Conservation (phyloP, 2,888 invertebrate genomes). For the Odontothrips loti region DNA sequence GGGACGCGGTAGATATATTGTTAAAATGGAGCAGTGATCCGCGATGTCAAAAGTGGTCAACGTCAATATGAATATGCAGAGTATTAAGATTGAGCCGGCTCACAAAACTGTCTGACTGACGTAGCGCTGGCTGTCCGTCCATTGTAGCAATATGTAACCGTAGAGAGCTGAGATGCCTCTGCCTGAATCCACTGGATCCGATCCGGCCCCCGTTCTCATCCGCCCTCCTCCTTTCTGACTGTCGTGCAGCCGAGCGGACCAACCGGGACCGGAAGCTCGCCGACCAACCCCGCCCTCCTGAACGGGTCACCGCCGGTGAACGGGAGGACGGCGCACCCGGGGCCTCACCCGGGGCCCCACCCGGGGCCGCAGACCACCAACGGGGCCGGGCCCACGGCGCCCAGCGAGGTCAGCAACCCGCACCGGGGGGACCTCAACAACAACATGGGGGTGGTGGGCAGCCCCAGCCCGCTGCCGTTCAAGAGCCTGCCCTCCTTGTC, state of each 20-base stretch:
- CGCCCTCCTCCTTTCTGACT: neutral
- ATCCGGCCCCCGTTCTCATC: neutral
- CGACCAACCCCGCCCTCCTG: slow-evolving; percentile 32
- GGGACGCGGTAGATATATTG: slow-evolving; percentile 43
- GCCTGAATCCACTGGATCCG: no score
- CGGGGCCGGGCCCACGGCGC: slow-evolving; percentile 33
- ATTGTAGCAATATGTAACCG: slow-evolving; percentile 39
- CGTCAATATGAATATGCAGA: no score
- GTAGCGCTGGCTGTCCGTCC: neutral
- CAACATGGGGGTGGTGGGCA: slow-evolving; percentile 10
- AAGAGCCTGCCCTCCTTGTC: slow-evolving; percentile 10
- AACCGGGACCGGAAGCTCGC: slow-evolving; percentile 43
- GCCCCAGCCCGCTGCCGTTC: slow-evolving; percentile 12
- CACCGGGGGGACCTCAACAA: slow-evolving; percentile 42
- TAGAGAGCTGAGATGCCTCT: no score
- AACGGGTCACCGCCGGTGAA: slow-evolving; percentile 39
- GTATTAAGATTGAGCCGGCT: no score
- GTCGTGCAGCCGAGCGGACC: slow-evolving; percentile 43
- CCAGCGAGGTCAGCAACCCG: slow-evolving; percentile 40
- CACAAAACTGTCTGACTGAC: slow-evolving; percentile 34
- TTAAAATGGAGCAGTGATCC: slow-evolving; percentile 34
- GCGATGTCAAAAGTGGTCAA: no score
- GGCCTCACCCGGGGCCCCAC: slow-evolving; percentile 43
- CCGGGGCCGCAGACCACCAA: slow-evolving; percentile 31
- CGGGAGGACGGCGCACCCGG: slow-evolving; percentile 40